Percentiles rank a stretch among this genome's conserved stretches.
phyloP scores from a whole-genome alignment of 2,888 invertebrate species.

The Pegoplata infirma region DNA sequence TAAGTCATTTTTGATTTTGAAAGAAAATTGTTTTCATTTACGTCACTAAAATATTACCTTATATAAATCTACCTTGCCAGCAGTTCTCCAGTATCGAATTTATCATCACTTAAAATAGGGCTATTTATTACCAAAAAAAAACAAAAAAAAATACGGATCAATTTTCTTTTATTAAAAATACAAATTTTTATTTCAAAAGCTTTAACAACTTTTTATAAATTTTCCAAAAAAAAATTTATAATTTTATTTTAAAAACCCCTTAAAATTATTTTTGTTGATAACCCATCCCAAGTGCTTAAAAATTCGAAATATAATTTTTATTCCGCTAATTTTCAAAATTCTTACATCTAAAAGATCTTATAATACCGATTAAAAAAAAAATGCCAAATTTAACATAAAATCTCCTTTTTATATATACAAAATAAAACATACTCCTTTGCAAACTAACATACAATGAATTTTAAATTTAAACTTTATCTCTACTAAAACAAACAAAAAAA shows the following conservation, averaged over 20 bases:
- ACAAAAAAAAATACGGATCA: not conserved
- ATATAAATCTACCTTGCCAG: too few relatives aligned
- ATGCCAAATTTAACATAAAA: conserved; percentile 47
- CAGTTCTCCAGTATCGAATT: too few relatives aligned
- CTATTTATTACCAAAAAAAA: too few relatives aligned
- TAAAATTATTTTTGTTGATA: not conserved
- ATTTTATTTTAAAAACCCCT: too few relatives aligned
- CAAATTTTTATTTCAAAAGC: conserved; percentile 6
- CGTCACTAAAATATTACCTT: too few relatives aligned
- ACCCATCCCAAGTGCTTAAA: conserved; percentile 50
- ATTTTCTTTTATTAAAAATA: not conserved
- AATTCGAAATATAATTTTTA: not conserved
- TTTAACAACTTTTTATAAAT: not conserved
- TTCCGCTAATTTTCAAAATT: not conserved
- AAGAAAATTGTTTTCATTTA: too few relatives aligned
- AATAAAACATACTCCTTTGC: conserved; percentile 17
- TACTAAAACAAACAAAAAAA: conserved; percentile 26
- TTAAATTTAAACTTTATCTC: conserved; percentile 14
- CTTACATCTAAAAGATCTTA: conserved; percentile 2
- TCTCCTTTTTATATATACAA: not conserved
- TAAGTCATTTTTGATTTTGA: too few relatives aligned
- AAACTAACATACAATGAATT: conserved; percentile 28
- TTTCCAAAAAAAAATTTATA: not conserved
- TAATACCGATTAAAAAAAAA: conserved; percentile 9
- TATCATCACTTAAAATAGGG: too few relatives aligned